phyloP scores from a whole-genome alignment of 2,888 invertebrate species.

The Diarsia mendica region DNA sequence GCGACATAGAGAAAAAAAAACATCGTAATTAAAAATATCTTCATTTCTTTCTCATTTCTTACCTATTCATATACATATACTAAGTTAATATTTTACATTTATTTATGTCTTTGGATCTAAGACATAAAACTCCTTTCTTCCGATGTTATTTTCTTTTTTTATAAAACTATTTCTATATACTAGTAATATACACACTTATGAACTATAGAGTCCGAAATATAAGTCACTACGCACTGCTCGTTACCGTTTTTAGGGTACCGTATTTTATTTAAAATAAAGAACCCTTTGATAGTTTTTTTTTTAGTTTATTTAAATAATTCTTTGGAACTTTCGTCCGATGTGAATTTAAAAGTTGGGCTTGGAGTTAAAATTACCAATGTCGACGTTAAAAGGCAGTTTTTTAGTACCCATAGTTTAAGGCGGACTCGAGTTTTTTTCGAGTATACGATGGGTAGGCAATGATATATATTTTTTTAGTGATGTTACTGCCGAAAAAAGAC shows the following conservation, averaged over 20 bases:
- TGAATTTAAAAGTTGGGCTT: conserved; percentile 45
- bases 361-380: conserved; percentile 31
- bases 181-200: conserved; percentile 83
- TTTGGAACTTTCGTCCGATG: conserved; percentile 66
- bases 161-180: conserved; percentile 80
- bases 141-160: conserved; percentile 65
- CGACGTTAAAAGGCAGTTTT: conserved; percentile 38
- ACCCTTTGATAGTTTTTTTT: conserved; percentile 21
- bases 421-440: conserved; percentile 50
- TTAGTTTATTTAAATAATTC: conserved; percentile 65
- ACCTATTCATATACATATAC: conserved; percentile 71
- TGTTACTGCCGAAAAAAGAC: conserved; percentile 27
- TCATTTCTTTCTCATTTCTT: conserved; percentile 78
- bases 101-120: conserved; percentile 68
- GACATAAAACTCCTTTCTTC: conserved; percentile 59
- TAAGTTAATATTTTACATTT: conserved; percentile 86
- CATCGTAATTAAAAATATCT: conserved; percentile 85
- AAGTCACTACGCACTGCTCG: conserved; percentile 82
- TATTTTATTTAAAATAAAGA: conserved; percentile 1
- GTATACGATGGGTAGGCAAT: conserved; percentile 45
- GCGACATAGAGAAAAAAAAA: conserved; percentile 75
- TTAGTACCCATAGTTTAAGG: conserved; percentile 55
- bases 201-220: conserved; percentile 76
- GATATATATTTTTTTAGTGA: conserved; percentile 32
- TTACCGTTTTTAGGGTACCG: conserved; percentile 28